Evolutionary conservation across 2,888 invertebrate species (phyloP).

Genomic region (Omphaloscelis lunosa): DNA sequence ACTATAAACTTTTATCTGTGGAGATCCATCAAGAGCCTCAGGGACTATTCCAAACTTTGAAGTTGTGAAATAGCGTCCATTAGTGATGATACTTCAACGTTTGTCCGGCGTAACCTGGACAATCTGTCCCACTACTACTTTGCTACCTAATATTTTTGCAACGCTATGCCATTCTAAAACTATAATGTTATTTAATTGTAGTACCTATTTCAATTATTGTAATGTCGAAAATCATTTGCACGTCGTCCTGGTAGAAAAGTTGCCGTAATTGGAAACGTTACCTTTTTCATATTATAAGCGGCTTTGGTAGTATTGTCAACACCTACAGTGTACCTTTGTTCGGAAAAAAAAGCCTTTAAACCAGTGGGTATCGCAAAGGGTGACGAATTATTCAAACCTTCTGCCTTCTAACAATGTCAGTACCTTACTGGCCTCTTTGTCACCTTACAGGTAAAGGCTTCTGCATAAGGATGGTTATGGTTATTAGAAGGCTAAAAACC

Average conservation of each 20-base stretch:
- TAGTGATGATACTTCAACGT: neutral
- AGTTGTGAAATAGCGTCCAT: neutral
- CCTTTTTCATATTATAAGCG: conserved; percentile 19
- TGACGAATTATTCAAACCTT: neutral
- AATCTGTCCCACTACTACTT: no score
- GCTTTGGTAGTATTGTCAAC: conserved; percentile 33
- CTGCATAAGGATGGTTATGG: neutral
- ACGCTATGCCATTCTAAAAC: neutral
- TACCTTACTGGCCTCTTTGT: neutral
- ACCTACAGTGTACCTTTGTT: conserved; percentile 26
- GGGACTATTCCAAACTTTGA: conserved; percentile 11
- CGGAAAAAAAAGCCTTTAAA: conserved; percentile 15
- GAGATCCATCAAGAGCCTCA: neutral
- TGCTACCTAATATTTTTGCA: neutral
- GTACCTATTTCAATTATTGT: neutral
- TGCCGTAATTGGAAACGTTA: conserved; percentile 5
- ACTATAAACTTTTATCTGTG: conserved; percentile 6
- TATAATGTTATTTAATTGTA: neutral
- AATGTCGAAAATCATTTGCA: conserved; percentile 6
- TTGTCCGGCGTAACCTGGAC: neutral
- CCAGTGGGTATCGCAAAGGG: conserved; percentile 11
- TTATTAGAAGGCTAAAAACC: no score
- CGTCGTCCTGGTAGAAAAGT: neutral
- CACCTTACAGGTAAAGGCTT: neutral
- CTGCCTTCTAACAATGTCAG: neutral